Conservation (phyloP, 2,113 vertebrate species). For the Aphelocoma coerulescens region DNA sequence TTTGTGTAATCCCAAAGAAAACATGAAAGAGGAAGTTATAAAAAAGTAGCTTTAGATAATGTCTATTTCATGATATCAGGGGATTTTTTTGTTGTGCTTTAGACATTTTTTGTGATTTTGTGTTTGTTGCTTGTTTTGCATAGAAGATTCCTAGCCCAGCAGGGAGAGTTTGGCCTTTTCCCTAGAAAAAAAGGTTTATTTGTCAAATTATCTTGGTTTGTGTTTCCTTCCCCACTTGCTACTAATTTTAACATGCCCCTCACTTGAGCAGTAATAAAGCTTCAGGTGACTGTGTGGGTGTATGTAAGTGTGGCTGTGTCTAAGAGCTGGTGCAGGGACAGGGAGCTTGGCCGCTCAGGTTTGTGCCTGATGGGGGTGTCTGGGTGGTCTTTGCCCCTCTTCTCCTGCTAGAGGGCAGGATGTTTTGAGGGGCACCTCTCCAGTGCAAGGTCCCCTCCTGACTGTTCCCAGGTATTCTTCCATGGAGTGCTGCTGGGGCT, state of each 20-base stretch:
- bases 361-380: background rate
- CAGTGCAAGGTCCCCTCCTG: background rate
- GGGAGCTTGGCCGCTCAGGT: background rate
- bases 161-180: background rate
- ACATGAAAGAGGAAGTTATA: background rate
- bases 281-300: background rate
- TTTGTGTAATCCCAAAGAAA: background rate
- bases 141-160: background rate
- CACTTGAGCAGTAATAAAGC: background rate
- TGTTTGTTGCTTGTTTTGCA: background rate
- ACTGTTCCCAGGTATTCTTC: background rate
- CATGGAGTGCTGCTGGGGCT: background rate
- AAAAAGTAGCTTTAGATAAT: background rate
- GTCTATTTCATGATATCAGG: background rate
- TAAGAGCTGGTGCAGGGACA: too few species aligned
- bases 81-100: background rate
- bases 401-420: background rate
- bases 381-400: background rate
- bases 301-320: accelerated
- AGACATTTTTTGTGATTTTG: background rate
- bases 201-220: background rate
- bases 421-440: accelerated
- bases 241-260: background rate
- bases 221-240: background rate
- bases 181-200: background rate